A percentile compares a stretch with the other conserved stretches of the same genome.
These are phyloP conservation scores for Bradypodion ventrale DNA, from an alignment of 2,797 vertebrate species.

Conservation along the genomic window DNA sequence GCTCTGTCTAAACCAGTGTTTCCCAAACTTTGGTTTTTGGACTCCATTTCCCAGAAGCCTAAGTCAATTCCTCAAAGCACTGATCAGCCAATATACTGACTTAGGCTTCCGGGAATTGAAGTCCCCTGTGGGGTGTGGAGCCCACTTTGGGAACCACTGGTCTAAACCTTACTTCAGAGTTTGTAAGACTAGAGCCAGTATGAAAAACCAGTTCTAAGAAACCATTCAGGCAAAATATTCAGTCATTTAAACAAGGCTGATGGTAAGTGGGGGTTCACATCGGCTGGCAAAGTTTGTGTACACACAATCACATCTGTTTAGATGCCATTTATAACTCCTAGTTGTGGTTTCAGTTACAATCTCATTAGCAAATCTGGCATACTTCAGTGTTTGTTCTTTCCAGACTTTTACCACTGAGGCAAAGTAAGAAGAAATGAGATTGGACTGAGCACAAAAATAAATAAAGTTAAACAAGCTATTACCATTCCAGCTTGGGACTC, in stretches of 20 bases:
- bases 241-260: background rate
- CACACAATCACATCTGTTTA: background rate
- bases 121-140: no score
- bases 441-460: slow-evolving; percentile 15
- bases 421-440: slow-evolving; percentile 22
- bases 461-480: slow-evolving; percentile 1
- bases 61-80: no score
- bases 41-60: no score
- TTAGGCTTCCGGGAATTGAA: no score
- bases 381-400: slow-evolving; percentile 30
- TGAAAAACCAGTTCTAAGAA: background rate
- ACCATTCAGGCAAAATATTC: slow-evolving; percentile 2
- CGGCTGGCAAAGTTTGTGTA: background rate
- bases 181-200: background rate
- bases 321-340: slow-evolving; percentile 16
- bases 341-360: slow-evolving; percentile 11
- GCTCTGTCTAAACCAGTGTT: no score
- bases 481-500: slow-evolving; percentile 49
- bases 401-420: slow-evolving; percentile 9
- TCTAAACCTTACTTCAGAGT: no score
- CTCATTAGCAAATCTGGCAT: slow-evolving; percentile 34
- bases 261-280: background rate
- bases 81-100: no score
- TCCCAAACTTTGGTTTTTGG: no score
- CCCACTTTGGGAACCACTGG: no score